phyloP scores from a whole-genome alignment of 2,888 invertebrate genomes.

The Craniophora ligustri region DNA sequence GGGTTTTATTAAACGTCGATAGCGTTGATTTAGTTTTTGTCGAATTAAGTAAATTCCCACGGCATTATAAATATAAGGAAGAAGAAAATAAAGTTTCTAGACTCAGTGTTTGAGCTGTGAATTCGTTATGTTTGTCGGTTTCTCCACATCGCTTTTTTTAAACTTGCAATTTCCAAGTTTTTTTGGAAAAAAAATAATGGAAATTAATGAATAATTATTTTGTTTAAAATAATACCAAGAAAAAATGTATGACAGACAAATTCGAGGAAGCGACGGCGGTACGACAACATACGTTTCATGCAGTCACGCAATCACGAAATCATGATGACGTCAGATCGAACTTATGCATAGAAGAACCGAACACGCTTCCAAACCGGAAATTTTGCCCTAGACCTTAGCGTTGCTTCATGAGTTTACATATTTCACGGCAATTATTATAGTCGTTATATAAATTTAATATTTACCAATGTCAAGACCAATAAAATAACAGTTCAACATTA shows the following conservation, averaged over 20 bases:
- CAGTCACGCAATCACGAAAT: conserved; percentile 41
- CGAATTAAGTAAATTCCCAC: too few species aligned
- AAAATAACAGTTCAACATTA: neutral
- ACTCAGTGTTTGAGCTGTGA: too few species aligned
- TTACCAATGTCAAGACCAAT: neutral
- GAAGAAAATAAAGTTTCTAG: too few species aligned
- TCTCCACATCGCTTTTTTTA: too few species aligned
- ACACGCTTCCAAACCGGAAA: conserved; percentile 43
- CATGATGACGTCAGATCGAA: conserved; percentile 48
- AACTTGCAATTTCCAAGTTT: too few species aligned
- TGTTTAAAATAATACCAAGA: neutral
- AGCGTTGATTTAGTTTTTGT: too few species aligned
- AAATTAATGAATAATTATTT: too few species aligned
- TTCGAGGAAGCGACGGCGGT: conserved; percentile 17
- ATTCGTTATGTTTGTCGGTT: too few species aligned
- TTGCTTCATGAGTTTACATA: conserved; percentile 11
- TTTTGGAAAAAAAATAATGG: too few species aligned
- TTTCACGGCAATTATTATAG: conserved; percentile 2
- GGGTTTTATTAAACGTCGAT: too few species aligned
- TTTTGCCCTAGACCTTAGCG: conserved; percentile 33
- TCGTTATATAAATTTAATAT: neutral
- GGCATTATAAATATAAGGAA: too few species aligned
- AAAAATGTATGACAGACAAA: conserved; percentile 7
- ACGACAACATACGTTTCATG: conserved; percentile 6
- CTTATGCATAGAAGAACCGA: conserved; percentile 33